Evolutionary conservation across 2,888 invertebrate species (phyloP).

Genomic region (Stenodera caucasica): DNA sequence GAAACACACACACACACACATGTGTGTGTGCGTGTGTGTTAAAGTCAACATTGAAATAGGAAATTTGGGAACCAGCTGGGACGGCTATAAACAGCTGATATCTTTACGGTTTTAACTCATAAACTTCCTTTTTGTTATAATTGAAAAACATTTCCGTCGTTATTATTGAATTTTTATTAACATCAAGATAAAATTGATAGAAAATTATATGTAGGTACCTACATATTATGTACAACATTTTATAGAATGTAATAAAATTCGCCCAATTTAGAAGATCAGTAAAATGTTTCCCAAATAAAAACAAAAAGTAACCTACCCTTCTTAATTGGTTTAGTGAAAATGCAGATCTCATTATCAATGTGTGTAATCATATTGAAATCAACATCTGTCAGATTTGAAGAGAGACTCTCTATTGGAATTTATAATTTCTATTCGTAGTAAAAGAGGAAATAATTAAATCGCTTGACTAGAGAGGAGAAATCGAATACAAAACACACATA

Average conservation of each 20-base stretch:
- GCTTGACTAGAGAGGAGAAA: not conserved
- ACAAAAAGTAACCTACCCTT: too few species aligned
- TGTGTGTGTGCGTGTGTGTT: constrained; percentile 16
- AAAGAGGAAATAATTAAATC: constrained; percentile 25
- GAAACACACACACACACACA: too few species aligned
- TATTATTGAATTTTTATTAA: too few species aligned
- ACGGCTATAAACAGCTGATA: constrained; percentile 28
- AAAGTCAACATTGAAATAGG: constrained; percentile 24
- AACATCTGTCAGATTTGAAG: constrained; percentile 24
- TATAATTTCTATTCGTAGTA: constrained; percentile 17
- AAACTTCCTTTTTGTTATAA: constrained; percentile 25
- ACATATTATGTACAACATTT: too few species aligned
- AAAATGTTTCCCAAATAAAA: too few species aligned
- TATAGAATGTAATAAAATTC: too few species aligned
- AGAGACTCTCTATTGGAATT: constrained; percentile 18
- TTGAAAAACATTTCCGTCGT: constrained; percentile 15
- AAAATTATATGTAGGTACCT: too few species aligned
- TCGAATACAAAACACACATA: not conserved
- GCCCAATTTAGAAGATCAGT: too few species aligned
- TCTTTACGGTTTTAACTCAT: constrained; percentile 19
- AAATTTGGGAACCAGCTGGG: constrained; percentile 26
- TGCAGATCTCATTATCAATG: constrained; percentile 27
- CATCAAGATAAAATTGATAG: too few species aligned
- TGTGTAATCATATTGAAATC: constrained; percentile 32
- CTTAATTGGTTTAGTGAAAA: too few species aligned